Base-by-base conservation (phyloP, 2,888 invertebrate species). In the Campoletis raptor region DNA sequence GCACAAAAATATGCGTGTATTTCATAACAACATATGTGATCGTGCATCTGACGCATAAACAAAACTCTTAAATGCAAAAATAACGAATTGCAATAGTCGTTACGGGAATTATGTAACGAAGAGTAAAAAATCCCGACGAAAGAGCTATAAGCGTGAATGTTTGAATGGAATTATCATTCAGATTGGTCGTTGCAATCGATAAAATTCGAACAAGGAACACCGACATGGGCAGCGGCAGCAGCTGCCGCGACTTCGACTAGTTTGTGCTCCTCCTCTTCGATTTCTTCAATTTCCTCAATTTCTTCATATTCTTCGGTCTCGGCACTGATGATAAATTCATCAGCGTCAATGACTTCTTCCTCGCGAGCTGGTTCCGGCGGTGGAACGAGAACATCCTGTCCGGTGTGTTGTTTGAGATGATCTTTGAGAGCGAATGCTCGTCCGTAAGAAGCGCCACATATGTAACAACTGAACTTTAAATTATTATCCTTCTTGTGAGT, bases 391-490 rank as follows among this genome's bases (percentile, higher is more conserved):
- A 93, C 93, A 15, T 94, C 94, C 10, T 94, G 94, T 30, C 76
- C 85, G 90, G 97, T 97, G n/a, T 95, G 96, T 67, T 96, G 96
- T 83, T 96, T 96, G 90, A 97, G 94, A 92, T 97, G 97, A 93
- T 97, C 96, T 81, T 96, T 96, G 12, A 97, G 94, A 0, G 97
- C 97, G 94, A 97, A 97, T 0, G 96, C 95, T 4, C 97, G 95
- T 12, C 97, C 97, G 93, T 97, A 97, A 52, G 96, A 96, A 0
- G 97, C 97, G 0, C 97, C 97, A 92, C 97, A 97, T 77, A 96
- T 93, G 83, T 95, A 94, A 90, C 97, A 97, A 84, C 96, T 95
- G 92, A 96, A 97, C 92, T 96, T 97, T 6, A 97, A 94, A 92
- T 96, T 97, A 93, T 97, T 97, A 86, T 96, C 95, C 15, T 96